These are phyloP conservation scores for Bombyx huttoni DNA, from an alignment of 2,888 invertebrate species.

Conservation along the genomic window DNA sequence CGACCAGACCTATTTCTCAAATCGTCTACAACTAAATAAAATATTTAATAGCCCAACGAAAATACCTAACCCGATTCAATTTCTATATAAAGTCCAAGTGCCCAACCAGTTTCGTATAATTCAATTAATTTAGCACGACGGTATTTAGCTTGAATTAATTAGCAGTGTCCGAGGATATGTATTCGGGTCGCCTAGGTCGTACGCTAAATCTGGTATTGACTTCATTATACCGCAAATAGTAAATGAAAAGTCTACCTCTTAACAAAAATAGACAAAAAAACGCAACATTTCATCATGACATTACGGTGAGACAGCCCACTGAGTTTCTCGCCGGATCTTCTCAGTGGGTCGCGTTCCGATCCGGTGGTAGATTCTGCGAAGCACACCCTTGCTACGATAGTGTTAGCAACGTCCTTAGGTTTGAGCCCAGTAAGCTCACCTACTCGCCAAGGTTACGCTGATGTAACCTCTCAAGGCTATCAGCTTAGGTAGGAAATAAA, in stretches of 20 bases:
- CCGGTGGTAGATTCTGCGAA: too few relatives aligned
- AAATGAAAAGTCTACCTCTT: not conserved
- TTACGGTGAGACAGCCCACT: too few relatives aligned
- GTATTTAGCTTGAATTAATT: not conserved
- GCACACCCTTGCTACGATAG: too few relatives aligned
- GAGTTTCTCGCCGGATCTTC: too few relatives aligned
- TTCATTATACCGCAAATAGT: not conserved
- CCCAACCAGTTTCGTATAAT: not conserved
- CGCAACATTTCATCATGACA: too few relatives aligned
- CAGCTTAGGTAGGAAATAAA: too few relatives aligned
- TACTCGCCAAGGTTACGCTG: too few relatives aligned
- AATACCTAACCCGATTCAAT: not conserved
- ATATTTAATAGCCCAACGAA: not conserved
- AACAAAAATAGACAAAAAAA: too few relatives aligned
- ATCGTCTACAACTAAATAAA: not conserved
- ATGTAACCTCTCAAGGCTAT: too few relatives aligned
- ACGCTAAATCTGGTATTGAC: not conserved
- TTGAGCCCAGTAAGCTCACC: too few relatives aligned
- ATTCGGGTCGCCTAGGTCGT: not conserved
- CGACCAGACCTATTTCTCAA: not conserved
- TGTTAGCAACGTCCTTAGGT: too few relatives aligned
- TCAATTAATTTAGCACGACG: not conserved
- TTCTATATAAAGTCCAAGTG: not conserved
- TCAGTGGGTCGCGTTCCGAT: too few relatives aligned
- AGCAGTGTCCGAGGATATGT: not conserved